Percentiles rank a stretch among this genome's conserved stretches.
Conservation (phyloP, 2,888 invertebrate species). For the Pristionchus japonicus region DNA sequence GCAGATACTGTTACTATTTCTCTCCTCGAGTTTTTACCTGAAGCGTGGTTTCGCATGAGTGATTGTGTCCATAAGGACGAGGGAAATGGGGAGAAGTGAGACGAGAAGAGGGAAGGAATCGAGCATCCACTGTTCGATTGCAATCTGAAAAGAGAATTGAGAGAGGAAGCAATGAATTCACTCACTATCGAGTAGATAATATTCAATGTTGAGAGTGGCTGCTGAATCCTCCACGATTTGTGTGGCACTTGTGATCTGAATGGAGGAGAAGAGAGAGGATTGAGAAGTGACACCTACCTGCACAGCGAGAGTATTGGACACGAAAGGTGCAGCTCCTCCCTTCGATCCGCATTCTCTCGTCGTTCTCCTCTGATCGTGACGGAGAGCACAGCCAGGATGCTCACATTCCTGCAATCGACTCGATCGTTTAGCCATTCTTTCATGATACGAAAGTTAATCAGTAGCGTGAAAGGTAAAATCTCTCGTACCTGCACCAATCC, state of each 20-base stretch:
- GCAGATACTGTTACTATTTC: neutral
- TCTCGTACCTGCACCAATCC: conserved; percentile 51
- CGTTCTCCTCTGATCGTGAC: conserved; percentile 39
- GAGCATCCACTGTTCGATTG: conserved; percentile 68
- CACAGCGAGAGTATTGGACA: conserved; percentile 55
- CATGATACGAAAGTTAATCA: too few relatives aligned
- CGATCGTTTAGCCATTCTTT: too few relatives aligned
- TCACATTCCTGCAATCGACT: too few relatives aligned
- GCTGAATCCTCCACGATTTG: conserved; percentile 51
- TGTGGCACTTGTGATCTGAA: conserved; percentile 61
- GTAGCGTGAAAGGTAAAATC: too few relatives aligned
- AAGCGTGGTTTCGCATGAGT: conserved; percentile 62
- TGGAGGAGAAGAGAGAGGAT: neutral
- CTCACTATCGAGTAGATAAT: conserved; percentile 55
- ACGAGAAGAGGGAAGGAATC: conserved; percentile 54
- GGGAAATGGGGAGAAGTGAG: conserved; percentile 71
- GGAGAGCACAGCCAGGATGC: conserved; percentile 62
- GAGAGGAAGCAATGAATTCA: neutral
- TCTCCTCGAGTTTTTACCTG: neutral
- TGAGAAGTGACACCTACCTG: conserved; percentile 36
- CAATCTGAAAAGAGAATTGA: conserved; percentile 60
- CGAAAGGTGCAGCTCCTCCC: conserved; percentile 45
- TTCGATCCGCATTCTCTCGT: conserved; percentile 53
- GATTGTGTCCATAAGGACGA: conserved; percentile 63
- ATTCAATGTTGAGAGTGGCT: conserved; percentile 54